Conservation (phyloP, 2,797 vertebrate genomes). For the Danio aesculapii region DNA sequence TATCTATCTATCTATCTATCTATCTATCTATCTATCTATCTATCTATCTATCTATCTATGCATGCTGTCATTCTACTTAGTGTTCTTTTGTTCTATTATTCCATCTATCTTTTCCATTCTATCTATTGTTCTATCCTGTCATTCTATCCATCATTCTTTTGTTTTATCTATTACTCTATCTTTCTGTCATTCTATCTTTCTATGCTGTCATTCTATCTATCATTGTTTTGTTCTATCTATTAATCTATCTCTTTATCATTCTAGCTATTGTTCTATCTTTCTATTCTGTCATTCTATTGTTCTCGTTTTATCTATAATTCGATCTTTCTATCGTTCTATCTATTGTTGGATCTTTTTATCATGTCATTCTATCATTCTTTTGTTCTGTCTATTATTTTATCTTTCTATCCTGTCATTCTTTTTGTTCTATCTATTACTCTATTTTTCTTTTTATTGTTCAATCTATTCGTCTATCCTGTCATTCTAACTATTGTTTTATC, state of each 20-base stretch:
- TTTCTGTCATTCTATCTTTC: background rate
- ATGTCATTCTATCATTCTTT: background rate
- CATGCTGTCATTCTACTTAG: no score
- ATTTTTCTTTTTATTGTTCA: no score
- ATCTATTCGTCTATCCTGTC: background rate
- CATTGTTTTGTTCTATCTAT: background rate
- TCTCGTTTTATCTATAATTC: background rate
- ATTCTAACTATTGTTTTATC: background rate
- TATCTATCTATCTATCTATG: no score
- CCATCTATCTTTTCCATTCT: background rate
- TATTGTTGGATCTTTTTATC: background rate
- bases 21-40: no score
- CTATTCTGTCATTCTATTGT: no score
- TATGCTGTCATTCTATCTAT: background rate
- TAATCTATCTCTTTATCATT: background rate
- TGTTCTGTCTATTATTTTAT: background rate
- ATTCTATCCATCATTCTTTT: background rate
- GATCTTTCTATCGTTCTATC: no score
- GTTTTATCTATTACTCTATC: conserved; percentile 1
- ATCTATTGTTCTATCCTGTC: background rate
- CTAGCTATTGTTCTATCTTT: background rate
- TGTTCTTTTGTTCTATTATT: no score
- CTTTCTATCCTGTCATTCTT: background rate
- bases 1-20: no score
- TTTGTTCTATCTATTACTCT: no score